Evolutionary conservation across 1,140 invertebrate species (phyloP).

Genomic region (Diuraphis noxia): DNA sequence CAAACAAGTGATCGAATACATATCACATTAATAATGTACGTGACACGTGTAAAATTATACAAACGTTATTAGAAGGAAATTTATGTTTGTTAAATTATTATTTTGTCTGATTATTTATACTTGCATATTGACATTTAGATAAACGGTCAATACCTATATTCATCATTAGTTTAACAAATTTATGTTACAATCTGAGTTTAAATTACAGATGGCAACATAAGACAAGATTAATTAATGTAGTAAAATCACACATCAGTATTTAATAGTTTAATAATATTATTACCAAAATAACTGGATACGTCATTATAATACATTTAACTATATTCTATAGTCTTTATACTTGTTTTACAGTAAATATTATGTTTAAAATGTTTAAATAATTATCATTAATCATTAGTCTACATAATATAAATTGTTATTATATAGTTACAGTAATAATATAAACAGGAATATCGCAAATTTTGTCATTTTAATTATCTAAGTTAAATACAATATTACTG

Average conservation of each 20-base stretch:
- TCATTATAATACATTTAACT: neutral
- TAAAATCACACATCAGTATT: neutral
- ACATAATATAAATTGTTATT: neutral
- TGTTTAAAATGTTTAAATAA: neutral
- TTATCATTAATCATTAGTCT: neutral
- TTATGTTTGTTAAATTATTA: neutral
- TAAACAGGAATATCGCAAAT: neutral
- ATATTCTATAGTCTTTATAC: neutral
- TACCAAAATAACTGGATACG: constrained; percentile 24
- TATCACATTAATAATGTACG: neutral
- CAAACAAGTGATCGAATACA: neutral
- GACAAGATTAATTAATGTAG: neutral
- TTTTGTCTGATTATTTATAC: neutral
- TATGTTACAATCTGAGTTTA: neutral
- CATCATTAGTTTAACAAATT: neutral
- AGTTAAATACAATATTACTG: neutral
- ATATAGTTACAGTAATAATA: neutral
- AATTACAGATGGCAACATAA: neutral
- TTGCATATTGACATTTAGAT: neutral
- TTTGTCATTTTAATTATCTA: neutral
- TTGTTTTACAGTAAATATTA: neutral
- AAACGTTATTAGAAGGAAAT: neutral
- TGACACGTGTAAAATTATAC: neutral
- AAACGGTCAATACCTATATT: neutral
- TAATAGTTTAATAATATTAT: constrained; percentile 13